A percentile compares a stretch with the other conserved stretches of the same genome.
Conservation (phyloP, 2,113 vertebrate genomes). For the Callipepla californica region DNA sequence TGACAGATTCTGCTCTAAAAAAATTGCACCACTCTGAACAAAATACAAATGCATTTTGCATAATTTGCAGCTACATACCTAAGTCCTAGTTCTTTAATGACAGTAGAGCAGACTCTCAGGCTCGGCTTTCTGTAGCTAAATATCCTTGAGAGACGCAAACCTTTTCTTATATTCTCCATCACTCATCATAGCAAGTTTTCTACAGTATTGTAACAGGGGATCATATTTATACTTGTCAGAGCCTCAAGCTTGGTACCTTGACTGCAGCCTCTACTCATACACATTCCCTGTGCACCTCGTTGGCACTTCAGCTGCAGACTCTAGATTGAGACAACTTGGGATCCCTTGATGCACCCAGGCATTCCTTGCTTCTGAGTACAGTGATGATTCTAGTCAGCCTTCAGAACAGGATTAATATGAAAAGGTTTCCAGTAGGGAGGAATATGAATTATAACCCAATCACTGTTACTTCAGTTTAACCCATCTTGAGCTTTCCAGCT, state of each 20-base stretch:
- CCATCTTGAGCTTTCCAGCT: background rate
- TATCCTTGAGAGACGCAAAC: background rate
- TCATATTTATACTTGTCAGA: background rate
- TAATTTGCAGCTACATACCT: background rate
- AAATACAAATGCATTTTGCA: background rate
- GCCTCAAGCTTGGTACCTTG: background rate
- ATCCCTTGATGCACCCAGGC: background rate
- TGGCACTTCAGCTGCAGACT: background rate
- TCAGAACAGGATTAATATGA: background rate
- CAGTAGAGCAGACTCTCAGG: background rate
- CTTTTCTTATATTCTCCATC: background rate
- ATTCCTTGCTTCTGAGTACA: background rate
- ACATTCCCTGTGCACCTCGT: rapidly evolving
- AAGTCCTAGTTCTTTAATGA: background rate
- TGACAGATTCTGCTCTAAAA: background rate
- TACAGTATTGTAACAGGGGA: too few relatives aligned
- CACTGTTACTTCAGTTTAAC: background rate
- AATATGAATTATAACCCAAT: background rate
- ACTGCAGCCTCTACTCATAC: background rate
- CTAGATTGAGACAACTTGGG: background rate
- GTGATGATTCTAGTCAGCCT: background rate
- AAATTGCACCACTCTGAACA: rapidly evolving
- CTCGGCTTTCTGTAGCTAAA: background rate
- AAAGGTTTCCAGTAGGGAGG: background rate
- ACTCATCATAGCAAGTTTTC: background rate